Conservation (phyloP, 1,140 invertebrate genomes). For the Rhyacophila brunnea region DNA sequence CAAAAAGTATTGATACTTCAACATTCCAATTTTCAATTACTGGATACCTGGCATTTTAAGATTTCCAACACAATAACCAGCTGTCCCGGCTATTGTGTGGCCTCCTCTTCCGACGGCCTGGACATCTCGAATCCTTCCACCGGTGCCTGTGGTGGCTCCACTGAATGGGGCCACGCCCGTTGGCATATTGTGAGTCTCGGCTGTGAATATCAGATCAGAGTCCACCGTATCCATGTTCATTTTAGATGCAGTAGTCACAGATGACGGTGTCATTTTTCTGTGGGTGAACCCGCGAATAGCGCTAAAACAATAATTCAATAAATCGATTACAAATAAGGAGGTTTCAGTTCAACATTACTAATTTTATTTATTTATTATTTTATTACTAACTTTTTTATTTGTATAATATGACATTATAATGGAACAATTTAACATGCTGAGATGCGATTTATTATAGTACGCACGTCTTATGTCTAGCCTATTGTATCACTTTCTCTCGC, state of each 20-base stretch:
- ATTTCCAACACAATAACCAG: slow-evolving; percentile 94
- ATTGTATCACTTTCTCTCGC: too few species aligned
- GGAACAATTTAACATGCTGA: too few species aligned
- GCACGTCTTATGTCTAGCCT: too few species aligned
- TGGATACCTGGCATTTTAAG: slow-evolving; percentile 82
- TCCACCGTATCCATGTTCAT: slow-evolving; percentile 59
- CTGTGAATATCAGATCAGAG: slow-evolving; percentile 97
- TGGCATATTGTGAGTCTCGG: slow-evolving; percentile 98
- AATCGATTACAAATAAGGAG: not conserved
- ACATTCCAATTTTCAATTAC: too few species aligned
- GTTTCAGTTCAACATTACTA: too few species aligned
- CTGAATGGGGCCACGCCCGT: slow-evolving; percentile 92
- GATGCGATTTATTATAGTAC: too few species aligned
- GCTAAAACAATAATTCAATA: slow-evolving; percentile 56
- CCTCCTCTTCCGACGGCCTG: slow-evolving; percentile 91
- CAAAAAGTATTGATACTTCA: too few species aligned
- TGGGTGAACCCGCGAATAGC: slow-evolving; percentile 85
- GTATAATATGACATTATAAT: too few species aligned
- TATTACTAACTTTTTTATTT: too few species aligned
- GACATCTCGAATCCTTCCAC: slow-evolving; percentile 91
- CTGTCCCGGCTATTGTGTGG: slow-evolving; percentile 91
- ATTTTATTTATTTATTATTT: too few species aligned
- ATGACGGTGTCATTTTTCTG: slow-evolving; percentile 61
- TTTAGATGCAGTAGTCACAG: slow-evolving; percentile 61
- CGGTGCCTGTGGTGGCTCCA: slow-evolving; percentile 95